These are phyloP conservation scores for Lamprologus tigripictilis DNA, from an alignment of 2,113 vertebrate genomes.

Conservation along the genomic window DNA sequence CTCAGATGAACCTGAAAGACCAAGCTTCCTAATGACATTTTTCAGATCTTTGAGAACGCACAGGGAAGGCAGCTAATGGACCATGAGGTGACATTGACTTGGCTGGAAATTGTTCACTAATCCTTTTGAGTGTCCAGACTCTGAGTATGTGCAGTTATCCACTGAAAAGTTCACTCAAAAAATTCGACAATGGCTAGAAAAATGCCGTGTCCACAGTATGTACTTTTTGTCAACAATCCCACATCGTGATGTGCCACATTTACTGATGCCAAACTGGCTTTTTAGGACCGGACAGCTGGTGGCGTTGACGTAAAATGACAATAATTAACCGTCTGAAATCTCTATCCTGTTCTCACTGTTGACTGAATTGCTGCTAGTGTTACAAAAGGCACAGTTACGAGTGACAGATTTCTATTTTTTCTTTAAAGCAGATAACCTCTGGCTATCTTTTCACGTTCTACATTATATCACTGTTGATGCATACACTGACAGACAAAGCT, in stretches of 20 bases:
- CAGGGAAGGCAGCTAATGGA: background rate
- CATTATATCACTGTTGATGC: constrained; percentile 7
- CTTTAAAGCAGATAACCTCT: background rate
- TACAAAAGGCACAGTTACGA: background rate
- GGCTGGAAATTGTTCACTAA: background rate
- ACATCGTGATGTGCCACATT: background rate
- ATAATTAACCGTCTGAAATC: background rate
- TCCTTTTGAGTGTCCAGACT: background rate
- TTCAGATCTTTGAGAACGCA: background rate
- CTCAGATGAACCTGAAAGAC: background rate
- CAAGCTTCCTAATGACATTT: background rate
- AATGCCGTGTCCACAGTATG: background rate
- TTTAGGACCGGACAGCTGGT: background rate
- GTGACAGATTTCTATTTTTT: background rate
- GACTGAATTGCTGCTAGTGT: background rate
- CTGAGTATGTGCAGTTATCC: background rate
- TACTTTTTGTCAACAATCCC: background rate
- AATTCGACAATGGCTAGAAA: background rate
- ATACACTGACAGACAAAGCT: constrained; percentile 20
- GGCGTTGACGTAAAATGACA: background rate
- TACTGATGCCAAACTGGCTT: background rate
- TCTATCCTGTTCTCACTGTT: background rate
- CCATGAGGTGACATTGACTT: background rate
- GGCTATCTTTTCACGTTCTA: background rate
- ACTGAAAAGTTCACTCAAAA: background rate